Evolutionary conservation across 1,140 invertebrate species (phyloP).

Genomic region (Zaprionus kolodkinae): DNA sequence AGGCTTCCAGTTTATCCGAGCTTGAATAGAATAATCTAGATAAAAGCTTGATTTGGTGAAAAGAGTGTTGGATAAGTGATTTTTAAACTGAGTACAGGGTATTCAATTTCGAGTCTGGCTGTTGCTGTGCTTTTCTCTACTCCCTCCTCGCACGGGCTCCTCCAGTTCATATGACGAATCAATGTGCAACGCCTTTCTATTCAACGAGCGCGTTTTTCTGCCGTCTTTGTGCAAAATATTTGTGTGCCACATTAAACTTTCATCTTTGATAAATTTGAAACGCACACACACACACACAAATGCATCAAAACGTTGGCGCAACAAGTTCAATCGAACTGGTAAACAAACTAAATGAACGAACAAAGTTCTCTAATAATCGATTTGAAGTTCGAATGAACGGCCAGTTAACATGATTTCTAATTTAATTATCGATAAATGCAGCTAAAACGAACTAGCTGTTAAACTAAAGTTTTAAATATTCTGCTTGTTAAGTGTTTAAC

Average conservation of each 20-base stretch:
- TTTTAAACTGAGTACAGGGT: neutral
- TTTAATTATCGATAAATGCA: neutral
- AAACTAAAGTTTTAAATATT: neutral
- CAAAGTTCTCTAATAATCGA: neutral
- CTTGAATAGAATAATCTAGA: neutral
- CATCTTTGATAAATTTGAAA: conserved; percentile 70
- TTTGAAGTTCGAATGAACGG: neutral
- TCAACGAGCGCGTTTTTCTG: conserved; percentile 5
- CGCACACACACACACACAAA: conserved; percentile 4
- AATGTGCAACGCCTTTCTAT: conserved; percentile 69
- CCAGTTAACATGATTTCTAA: neutral
- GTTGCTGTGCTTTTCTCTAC: neutral
- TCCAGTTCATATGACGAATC: conserved; percentile 62
- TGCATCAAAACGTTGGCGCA: neutral
- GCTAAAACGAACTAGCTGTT: neutral
- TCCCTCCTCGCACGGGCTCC: neutral
- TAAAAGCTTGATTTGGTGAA: too few relatives aligned
- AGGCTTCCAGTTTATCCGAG: neutral
- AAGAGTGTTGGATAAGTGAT: too few relatives aligned
- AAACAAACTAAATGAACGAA: neutral
- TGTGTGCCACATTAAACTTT: conserved; percentile 55
- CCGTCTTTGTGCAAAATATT: conserved; percentile 21
- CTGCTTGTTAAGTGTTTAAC: neutral
- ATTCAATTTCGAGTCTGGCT: neutral
- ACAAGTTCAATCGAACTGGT: neutral